Evolutionary conservation across 1,140 invertebrate genomes (phyloP), one percentile per base, ranked within the genome.

Genomic region (Aphidius gifuensis): DNA sequence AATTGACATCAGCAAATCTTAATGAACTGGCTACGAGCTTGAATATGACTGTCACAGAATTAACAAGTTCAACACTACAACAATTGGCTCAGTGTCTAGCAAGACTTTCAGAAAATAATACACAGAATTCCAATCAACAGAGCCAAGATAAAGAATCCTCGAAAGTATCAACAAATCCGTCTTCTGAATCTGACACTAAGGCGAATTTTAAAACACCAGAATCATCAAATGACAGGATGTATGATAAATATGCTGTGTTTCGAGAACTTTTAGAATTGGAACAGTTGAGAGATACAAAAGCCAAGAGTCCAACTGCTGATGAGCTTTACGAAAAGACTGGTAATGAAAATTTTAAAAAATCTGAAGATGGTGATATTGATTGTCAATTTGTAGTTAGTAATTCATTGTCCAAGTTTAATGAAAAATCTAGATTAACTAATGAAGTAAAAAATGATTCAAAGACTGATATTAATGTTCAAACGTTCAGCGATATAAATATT

Each of bases 201-300:
- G 69, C 76, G 60, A 73, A 73, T 6, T 54, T 60, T 3, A 74
- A 69, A 79, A 40, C 55, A 56, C 45, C 68, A 62, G 66, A 73
- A 77, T 5, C 23, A 32, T 32, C 23, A 1, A 32, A 4, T 32
- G 23, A 75, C 47, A 71, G 80, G 44, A 79, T 81, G 6, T 85
- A 86, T 66, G 92, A 93, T 71, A 86, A 91, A 64, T 94, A 94
- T 73, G 92, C 92, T 0, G 92, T 90, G 0, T 93, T 94, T 70
- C 82, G 92, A 64, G 92, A 94, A 81, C 84, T 93, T 58, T 82
- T 92, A 21, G 87, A 90, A 64, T 81, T 88, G 73, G 90, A 91
- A 72, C 73, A 87, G 8, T 83, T 85, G 71, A 84, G 60, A 54
- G 23, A 32, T 32, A 32, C 23, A 32, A 32, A 32, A 32, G 2